A percentile compares a stretch with the other conserved stretches of the same genome.
Evolutionary conservation across 2,113 vertebrate genomes (phyloP).

Genomic region (Danio rerio): DNA sequence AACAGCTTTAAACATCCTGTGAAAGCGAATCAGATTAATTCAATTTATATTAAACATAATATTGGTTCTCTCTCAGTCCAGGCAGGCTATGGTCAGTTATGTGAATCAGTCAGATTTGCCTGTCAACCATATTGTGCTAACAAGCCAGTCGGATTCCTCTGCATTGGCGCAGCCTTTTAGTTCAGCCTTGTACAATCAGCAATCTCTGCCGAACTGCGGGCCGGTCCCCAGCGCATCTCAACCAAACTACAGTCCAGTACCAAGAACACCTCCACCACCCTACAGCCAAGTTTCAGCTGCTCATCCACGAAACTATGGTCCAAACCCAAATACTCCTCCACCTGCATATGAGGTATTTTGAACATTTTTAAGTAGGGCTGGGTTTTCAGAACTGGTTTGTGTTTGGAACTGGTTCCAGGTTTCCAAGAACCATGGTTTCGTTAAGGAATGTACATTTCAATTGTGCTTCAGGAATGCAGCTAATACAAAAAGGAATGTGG

Average conservation of each 20-base stretch:
- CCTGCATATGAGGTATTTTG: slow-evolving; percentile 11
- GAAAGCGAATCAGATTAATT: neutral
- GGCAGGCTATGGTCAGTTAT: neutral
- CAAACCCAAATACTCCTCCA: neutral
- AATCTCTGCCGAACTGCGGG: neutral
- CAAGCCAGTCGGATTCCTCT: neutral
- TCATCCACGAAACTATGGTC: neutral
- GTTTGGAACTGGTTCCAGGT: no score
- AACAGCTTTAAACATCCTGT: neutral
- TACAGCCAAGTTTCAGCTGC: neutral
- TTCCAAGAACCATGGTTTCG: no score
- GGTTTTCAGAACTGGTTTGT: no score
- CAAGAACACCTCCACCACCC: neutral
- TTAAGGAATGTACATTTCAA: no score
- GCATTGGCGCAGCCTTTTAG: neutral
- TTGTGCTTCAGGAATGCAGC: no score
- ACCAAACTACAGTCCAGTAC: neutral
- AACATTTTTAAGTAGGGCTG: neutral
- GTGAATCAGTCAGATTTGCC: neutral
- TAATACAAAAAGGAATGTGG: no score
- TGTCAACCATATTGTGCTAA: neutral
- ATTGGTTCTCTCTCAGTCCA: neutral
- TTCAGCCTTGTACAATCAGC: neutral
- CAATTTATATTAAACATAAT: neutral
- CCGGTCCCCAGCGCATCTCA: neutral